These are phyloP conservation scores for Carassius carassius DNA, from an alignment of 2,113 vertebrate genomes.

Conservation along the genomic window DNA sequence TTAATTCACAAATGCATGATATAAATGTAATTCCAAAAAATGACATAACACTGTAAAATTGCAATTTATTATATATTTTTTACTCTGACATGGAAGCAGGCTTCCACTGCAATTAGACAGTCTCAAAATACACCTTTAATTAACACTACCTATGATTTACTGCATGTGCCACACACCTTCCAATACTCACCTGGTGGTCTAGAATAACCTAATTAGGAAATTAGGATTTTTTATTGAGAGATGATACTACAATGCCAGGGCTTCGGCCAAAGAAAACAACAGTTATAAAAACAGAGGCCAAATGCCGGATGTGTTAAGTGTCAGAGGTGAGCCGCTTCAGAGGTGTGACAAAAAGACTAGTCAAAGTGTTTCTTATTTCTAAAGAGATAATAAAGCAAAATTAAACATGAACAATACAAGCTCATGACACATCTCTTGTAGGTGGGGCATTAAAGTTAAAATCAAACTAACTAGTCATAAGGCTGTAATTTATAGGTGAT, in stretches of 20 bases:
- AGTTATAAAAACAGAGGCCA: constrained; percentile 32
- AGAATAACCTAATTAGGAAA: constrained; percentile 25
- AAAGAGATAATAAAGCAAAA: neutral
- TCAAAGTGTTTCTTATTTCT: neutral
- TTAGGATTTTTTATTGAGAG: neutral
- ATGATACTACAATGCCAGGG: neutral
- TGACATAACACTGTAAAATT: neutral
- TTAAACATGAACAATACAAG: neutral
- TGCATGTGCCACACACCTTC: neutral
- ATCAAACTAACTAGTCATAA: constrained; percentile 25
- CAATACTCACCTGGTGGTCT: neutral
- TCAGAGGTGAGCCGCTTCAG: neutral
- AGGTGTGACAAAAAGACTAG: constrained; percentile 26
- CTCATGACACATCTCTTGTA: neutral
- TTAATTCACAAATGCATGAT: neutral
- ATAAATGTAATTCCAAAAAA: neutral
- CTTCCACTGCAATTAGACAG: neutral
- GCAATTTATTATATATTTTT: neutral
- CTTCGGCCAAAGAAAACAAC: neutral
- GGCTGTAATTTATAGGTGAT: neutral
- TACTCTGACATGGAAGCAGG: neutral
- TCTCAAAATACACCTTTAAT: neutral
- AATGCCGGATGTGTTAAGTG: constrained; percentile 33
- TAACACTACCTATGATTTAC: neutral
- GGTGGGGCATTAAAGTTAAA: neutral